Conservation (phyloP, 2,797 vertebrate genomes). For the Acomys russatus region DNA sequence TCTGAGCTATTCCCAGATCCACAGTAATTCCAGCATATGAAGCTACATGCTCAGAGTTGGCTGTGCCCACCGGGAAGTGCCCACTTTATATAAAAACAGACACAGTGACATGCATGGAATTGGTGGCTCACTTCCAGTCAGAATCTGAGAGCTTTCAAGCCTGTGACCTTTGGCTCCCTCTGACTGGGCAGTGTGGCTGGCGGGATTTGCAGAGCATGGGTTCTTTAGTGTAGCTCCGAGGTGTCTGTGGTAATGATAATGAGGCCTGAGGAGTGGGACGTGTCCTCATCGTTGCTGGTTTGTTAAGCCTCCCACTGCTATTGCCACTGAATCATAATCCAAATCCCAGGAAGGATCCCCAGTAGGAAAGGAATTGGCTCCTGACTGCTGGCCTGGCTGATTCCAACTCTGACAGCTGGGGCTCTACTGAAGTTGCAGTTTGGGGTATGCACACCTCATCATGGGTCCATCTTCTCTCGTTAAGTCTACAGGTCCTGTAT, state of each 20-base stretch:
- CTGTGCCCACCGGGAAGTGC: neutral
- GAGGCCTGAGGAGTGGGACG: rapidly evolving
- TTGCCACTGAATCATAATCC: neutral
- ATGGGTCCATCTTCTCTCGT: neutral
- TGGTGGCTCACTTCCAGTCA: neutral
- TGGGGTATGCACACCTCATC: neutral
- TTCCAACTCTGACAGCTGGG: neutral
- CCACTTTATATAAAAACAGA: slow-evolving; percentile 27
- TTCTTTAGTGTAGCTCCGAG: neutral
- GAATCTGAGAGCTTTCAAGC: neutral
- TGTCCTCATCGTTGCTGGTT: neutral
- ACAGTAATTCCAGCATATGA: neutral
- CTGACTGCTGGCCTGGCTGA: neutral
- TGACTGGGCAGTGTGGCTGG: neutral
- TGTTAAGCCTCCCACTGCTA: neutral
- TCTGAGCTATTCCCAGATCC: neutral
- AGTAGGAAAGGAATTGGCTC: slow-evolving; percentile 69
- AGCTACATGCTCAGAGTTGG: neutral
- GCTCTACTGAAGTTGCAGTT: neutral
- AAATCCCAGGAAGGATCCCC: slow-evolving; percentile 31
- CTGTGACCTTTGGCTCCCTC: neutral
- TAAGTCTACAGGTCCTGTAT: neutral
- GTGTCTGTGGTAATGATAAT: neutral
- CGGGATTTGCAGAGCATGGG: neutral
- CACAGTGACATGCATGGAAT: neutral